A percentile compares a stretch with the other conserved stretches of the same genome.
phyloP scores from a whole-genome alignment of 2,888 invertebrate species.

The Tenthredo notha region DNA sequence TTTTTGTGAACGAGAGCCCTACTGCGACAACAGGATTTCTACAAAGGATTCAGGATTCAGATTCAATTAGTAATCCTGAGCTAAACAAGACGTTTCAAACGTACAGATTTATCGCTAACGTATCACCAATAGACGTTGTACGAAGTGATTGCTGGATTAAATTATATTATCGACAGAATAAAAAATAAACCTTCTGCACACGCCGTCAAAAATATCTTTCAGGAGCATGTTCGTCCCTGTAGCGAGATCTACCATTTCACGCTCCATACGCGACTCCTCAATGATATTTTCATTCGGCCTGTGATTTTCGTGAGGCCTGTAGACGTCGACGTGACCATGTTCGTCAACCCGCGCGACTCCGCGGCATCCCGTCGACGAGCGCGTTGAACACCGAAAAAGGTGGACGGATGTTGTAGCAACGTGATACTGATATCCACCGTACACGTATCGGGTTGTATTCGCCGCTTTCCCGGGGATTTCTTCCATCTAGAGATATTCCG shows the following conservation, averaged over 20 bases:
- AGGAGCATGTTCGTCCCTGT: neutral
- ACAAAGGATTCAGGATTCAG: neutral
- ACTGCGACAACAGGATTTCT: neutral
- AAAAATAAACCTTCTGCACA: neutral
- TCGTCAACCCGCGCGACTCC: neutral
- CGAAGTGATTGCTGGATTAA: neutral
- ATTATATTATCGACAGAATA: neutral
- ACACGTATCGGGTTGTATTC: too few species aligned
- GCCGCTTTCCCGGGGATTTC: too few species aligned
- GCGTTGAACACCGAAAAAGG: neutral
- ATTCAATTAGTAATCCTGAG: neutral
- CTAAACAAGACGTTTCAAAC: too few species aligned
- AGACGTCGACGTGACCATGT: neutral
- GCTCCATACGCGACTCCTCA: neutral
- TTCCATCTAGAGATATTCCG: too few species aligned
- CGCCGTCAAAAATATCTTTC: constrained; percentile 13
- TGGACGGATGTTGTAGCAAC: neutral
- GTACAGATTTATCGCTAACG: too few species aligned
- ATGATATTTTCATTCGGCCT: neutral
- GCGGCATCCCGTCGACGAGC: neutral
- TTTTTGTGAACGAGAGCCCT: neutral
- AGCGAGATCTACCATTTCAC: neutral
- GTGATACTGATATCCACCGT: too few species aligned
- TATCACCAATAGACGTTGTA: neutral
- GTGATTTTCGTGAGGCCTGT: neutral